Evolutionary conservation across 2,888 invertebrate species (phyloP), one percentile per base, ranked within the genome.

Genomic region (Gari tellinella): DNA sequence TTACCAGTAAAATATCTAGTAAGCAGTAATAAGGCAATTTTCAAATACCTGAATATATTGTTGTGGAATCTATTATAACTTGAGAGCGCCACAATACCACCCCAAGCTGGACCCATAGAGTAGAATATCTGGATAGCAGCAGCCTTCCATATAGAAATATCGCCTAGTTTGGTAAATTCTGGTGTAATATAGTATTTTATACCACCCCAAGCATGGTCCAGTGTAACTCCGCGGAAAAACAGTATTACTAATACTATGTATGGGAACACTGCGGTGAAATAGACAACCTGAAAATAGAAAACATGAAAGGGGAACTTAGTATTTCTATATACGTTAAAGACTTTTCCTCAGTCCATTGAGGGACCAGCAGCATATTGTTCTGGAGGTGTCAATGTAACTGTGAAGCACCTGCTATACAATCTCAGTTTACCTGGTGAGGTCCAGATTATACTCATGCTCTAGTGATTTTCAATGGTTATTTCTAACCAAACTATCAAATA

Each of bases 241-340:
- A 91, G 74, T 41, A 90, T 89, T 15, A 89, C n/a, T 19, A 91
- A 75, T 7, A 91, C 87, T 8, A 87, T 80, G 72, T 90, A 91
- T 5, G 91, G 91, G 53, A 91, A 91, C 17, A 66, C 26, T 10
- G 90, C 90, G 0, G 90, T 90, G 80, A 90, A 88, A 58, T 90
- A 90, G 8, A 88, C 88, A n/a, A 88, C 87, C 87, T 87, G 63
- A 21, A 63, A 55, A 55, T 1, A n/a, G n/a, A n/a, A n/a, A n/a
- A n/a, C n/a, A n/a, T n/a, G n/a, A n/a, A n/a, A n/a, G n/a, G n/a
- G n/a, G n/a, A n/a, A n/a, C n/a, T n/a, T n/a, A n/a, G n/a, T n/a
- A n/a, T n/a, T n/a, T n/a, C n/a, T n/a, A n/a, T n/a, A n/a, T n/a
- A n/a, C n/a, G n/a, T n/a, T n/a, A n/a, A n/a, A n/a, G n/a, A n/a